Conservation (phyloP, 2,797 vertebrate genomes). For the Cyprinodon diabolis region DNA sequence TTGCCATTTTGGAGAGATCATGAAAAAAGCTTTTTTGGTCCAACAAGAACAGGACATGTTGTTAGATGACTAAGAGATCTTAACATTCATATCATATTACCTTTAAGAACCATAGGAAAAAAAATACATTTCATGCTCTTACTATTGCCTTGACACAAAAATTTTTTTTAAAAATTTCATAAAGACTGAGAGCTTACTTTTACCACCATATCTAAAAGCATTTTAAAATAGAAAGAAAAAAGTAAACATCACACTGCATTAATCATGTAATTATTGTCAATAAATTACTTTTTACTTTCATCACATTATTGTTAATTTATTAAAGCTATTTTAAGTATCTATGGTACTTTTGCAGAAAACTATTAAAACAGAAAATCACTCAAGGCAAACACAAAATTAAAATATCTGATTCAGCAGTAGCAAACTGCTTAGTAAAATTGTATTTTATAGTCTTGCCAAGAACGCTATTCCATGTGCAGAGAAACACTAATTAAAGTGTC, state of each 20-base stretch:
- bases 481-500: conserved; percentile 40
- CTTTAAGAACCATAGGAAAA: conserved; percentile 22
- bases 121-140: conserved; percentile 39
- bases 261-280: conserved; percentile 43
- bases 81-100: conserved; percentile 50
- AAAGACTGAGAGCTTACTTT: conserved; percentile 2
- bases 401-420: conserved; percentile 38
- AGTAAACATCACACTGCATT: conserved; percentile 43
- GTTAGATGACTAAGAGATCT: conserved; percentile 47
- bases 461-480: neutral
- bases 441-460: conserved; percentile 21
- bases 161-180: neutral
- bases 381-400: conserved; percentile 54
- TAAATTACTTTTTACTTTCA: conserved; percentile 19
- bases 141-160: conserved; percentile 35
- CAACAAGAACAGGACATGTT: conserved; percentile 53
- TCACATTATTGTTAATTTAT: conserved; percentile 69
- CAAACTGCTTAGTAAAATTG: conserved; percentile 33
- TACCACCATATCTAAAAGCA: neutral
- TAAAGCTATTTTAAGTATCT: conserved; percentile 79
- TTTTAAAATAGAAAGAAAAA: neutral
- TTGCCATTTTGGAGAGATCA: conserved; percentile 65
- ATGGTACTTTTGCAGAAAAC: conserved; percentile 84
- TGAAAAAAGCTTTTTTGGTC: conserved; percentile 48
- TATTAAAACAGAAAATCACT: conserved; percentile 82